Base-by-base conservation (phyloP, 2,113 vertebrate genomes). In the Indicator maculatus region DNA sequence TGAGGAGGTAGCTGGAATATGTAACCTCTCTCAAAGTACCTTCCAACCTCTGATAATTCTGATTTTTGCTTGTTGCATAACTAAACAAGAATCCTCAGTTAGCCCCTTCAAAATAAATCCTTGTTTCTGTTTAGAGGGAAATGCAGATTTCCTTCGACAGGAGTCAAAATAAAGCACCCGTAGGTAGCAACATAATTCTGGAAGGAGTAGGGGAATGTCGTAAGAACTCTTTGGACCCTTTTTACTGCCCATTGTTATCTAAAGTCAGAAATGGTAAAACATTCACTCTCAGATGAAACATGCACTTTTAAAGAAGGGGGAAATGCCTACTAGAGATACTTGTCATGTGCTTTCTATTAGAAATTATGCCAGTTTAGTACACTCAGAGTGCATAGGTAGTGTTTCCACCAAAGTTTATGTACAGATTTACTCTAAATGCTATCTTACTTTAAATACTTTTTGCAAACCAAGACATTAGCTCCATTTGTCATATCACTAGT, bases 201-300 rank as follows among this genome's bases (percentile, higher is more conserved):
- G 11, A 18, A 4, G 7, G 31, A 44, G 16, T 8, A 4, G 18
- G 5, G 4, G 24, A 28, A 50, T 0, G 3, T n/a, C 15, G 38
- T 17, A 79, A 53, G 11, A 72, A 55, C 13, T 26, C 53, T 50
- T 66, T 53, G 47, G 30, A 59, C 16, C 16, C 28, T 55, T 61
- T 38, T 7, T 36, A 66, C 44, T n/a, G n/a, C n/a, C n/a, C n/a
- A n/a, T n/a, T n/a, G n/a, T n/a, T n/a, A n/a, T n/a, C n/a, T n/a
- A 45, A 86, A 69, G 36, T 20, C 38, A 75, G 31, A 70, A 69
- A 50, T 39, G 27, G 52, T 88, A 56, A 83, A 50, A 60, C 27
- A 67, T 59, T 47, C 39, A 21, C 41, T 44, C 33, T 67, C 27
- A 17, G 47, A 20, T 5, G 12, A 82, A 77, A 53, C 10, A 45